These are phyloP conservation scores for Seriola quinqueradiata DNA, from an alignment of 2,113 vertebrate genomes.

Conservation along the genomic window DNA sequence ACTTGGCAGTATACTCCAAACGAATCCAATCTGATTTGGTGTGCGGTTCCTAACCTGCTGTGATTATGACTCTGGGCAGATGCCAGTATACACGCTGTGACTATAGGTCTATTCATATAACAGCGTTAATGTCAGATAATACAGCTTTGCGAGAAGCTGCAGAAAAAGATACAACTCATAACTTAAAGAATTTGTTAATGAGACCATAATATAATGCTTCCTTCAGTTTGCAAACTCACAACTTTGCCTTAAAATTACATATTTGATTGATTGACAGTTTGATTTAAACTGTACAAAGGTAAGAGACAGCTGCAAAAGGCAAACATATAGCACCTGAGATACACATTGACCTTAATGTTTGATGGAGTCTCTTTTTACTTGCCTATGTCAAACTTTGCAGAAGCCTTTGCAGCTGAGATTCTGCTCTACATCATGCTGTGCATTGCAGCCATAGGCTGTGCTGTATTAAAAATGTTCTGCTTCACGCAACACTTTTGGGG, in stretches of 20 bases:
- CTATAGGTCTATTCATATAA: not conserved
- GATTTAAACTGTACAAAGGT: not conserved
- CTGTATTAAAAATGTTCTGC: conserved; percentile 17
- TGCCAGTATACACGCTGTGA: not conserved
- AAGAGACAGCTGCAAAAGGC: not conserved
- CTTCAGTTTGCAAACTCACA: not conserved
- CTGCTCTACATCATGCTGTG: conserved; percentile 1
- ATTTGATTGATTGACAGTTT: not conserved
- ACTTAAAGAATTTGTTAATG: not conserved
- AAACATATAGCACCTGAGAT: not conserved
- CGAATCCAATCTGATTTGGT: not conserved
- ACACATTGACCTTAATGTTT: not conserved
- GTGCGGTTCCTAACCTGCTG: not conserved
- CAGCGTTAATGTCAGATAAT: not conserved
- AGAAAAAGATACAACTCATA: not conserved
- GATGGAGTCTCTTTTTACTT: not conserved
- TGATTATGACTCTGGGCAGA: not conserved
- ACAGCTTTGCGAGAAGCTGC: not conserved
- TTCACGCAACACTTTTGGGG: conserved; percentile 12
- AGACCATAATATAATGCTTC: not conserved
- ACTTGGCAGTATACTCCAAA: not conserved
- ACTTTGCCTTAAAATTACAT: not conserved
- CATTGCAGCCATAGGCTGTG: not conserved
- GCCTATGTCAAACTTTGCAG: conserved; percentile 8
- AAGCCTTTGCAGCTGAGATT: not conserved